Evolutionary conservation across 35 echinoderm and acorn worm species (phyloP).

Genomic region (Hemicentrotus pulcherrimus): DNA sequence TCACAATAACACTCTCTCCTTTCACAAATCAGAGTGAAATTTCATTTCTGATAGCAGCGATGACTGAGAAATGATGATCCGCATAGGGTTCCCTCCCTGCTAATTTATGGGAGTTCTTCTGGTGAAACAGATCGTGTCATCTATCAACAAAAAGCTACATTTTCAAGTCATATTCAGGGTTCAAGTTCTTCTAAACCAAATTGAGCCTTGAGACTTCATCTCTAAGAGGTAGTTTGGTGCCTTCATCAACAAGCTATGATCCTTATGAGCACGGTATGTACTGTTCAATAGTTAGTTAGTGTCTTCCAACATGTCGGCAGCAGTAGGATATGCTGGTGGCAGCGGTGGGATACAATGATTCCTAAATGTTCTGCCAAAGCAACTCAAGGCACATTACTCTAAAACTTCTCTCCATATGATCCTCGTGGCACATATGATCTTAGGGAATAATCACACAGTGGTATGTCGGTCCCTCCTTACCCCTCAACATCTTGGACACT

Average conservation of each 20-base stretch:
- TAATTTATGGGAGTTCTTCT: no score
- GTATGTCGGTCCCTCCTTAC: not conserved
- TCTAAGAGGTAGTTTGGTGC: not conserved
- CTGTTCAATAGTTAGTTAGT: no score
- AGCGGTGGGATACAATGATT: not conserved
- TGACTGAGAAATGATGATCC: no score
- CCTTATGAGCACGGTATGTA: not conserved
- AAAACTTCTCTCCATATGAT: not conserved
- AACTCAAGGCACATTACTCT: not conserved
- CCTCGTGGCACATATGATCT: not conserved
- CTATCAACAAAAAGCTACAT: not conserved
- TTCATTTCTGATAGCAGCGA: no score
- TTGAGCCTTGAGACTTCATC: not conserved
- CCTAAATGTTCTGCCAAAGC: not conserved
- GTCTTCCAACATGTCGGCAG: no score
- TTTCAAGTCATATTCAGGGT: not conserved
- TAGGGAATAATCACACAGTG: no score
- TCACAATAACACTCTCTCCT: no score
- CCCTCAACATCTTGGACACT: not conserved
- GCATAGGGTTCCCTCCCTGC: no score
- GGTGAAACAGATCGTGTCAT: not conserved
- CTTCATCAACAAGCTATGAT: not conserved
- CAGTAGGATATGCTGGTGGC: not conserved
- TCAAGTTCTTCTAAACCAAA: not conserved
- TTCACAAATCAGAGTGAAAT: no score